phyloP scores from a whole-genome alignment of 2,888 invertebrate species.

The Odiellus spinosus region DNA sequence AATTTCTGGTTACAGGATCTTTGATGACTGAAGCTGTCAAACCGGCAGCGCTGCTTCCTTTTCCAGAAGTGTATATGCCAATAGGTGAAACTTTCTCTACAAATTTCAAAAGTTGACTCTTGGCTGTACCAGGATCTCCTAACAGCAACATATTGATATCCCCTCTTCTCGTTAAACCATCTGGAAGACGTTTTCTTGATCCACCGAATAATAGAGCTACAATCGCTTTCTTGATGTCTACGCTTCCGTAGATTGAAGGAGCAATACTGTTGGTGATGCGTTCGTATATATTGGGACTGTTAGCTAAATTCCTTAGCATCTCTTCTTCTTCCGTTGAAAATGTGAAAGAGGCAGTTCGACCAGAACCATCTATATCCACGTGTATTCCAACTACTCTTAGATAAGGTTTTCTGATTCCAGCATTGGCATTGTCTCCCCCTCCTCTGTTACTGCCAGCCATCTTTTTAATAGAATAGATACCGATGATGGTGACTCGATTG shows the following conservation, averaged over 20 bases:
- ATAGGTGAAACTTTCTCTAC: constrained; percentile 88
- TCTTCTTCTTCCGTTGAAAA: constrained; percentile 56
- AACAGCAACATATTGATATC: constrained; percentile 88
- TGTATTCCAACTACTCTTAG: constrained; percentile 83
- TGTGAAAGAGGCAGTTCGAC: constrained; percentile 29
- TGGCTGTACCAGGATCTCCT: constrained; percentile 99
- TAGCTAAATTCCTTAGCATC: constrained; percentile 63
- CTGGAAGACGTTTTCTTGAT: constrained; percentile 55
- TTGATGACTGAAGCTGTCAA: constrained; percentile 91
- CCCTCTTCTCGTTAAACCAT: constrained; percentile 85
- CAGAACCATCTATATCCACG: constrained; percentile 62
- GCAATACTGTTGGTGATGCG: constrained; percentile 77
- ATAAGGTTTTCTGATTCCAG: constrained; percentile 87
- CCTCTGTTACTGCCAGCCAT: constrained; percentile 31
- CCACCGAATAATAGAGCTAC: constrained; percentile 89
- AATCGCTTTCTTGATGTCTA: constrained; percentile 92
- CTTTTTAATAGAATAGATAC: constrained; percentile 92
- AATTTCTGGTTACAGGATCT: constrained; percentile 80
- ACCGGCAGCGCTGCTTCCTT: constrained; percentile 97
- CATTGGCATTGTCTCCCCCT: constrained; percentile 25
- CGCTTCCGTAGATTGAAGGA: constrained; percentile 86
- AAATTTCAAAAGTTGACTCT: constrained; percentile 92
- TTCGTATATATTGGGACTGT: constrained; percentile 72
- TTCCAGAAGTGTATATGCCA: constrained; percentile 96
- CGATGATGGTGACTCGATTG: constrained; percentile 78